These are phyloP conservation scores for Phoxinus dragarum DNA, from an alignment of 2,797 vertebrate genomes.

Conservation along the genomic window DNA sequence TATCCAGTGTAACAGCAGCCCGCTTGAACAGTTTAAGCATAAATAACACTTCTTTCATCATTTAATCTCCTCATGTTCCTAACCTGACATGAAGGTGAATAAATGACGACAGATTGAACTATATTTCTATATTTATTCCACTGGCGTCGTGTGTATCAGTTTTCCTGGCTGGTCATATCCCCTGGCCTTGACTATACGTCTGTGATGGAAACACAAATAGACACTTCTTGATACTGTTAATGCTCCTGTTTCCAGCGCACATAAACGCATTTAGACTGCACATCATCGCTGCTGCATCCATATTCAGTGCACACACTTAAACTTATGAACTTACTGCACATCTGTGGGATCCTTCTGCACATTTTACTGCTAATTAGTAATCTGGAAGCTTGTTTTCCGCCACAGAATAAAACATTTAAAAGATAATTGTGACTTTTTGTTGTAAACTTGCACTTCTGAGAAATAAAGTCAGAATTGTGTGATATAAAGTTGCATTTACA, in stretches of 20 bases:
- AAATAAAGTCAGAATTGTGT: too few species aligned
- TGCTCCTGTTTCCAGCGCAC: constrained; percentile 69
- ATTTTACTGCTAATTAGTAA: neutral
- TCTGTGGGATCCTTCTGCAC: neutral
- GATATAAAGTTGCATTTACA: too few species aligned
- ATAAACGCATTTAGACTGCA: neutral
- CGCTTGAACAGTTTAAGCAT: neutral
- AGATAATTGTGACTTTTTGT: too few species aligned
- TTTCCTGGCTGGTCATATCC: constrained; percentile 62
- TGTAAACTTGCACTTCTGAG: too few species aligned
- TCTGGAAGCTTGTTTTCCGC: too few species aligned
- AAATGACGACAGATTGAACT: neutral
- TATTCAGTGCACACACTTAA: neutral
- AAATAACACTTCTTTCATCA: neutral
- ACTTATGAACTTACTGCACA: neutral
- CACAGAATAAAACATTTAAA: too few species aligned
- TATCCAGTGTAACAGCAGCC: neutral
- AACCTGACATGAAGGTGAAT: neutral
- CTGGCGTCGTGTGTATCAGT: neutral
- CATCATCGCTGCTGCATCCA: neutral
- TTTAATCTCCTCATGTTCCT: neutral
- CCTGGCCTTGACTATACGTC: constrained; percentile 63
- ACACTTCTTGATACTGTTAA: constrained; percentile 51
- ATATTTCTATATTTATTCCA: neutral
- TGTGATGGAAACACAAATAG: constrained; percentile 70